These are phyloP conservation scores for Microvelia longipes DNA, from an alignment of 1,140 invertebrate genomes.

Conservation along the genomic window DNA sequence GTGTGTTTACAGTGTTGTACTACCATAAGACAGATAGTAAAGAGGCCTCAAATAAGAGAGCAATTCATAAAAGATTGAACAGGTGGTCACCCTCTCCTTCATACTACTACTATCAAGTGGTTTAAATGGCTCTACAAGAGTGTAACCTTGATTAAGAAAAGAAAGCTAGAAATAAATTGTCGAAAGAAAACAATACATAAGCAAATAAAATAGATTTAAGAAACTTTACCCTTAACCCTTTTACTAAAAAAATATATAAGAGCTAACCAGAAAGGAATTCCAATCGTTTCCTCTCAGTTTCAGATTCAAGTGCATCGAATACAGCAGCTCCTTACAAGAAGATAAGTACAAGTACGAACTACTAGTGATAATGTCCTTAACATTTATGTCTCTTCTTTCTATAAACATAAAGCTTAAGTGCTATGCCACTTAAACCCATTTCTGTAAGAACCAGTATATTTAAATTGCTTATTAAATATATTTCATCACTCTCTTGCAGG, in stretches of 20 bases:
- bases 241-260: neutral
- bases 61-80: too few relatives aligned
- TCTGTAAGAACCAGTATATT: slow-evolving; percentile 92
- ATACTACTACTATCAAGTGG: too few relatives aligned
- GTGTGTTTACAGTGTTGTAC: too few relatives aligned
- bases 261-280: slow-evolving; percentile 58
- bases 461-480: slow-evolving; percentile 61
- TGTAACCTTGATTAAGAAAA: neutral
- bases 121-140: too few relatives aligned
- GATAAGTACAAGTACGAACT: slow-evolving; percentile 97
- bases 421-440: too few relatives aligned
- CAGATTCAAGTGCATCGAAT: slow-evolving; percentile 93
- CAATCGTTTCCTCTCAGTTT: slow-evolving; percentile 75
- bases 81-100: too few relatives aligned
- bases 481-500: slow-evolving; percentile 72
- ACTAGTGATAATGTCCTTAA: slow-evolving; percentile 95
- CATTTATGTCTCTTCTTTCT: slow-evolving; percentile 96
- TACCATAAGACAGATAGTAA: too few relatives aligned
- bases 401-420: too few relatives aligned
- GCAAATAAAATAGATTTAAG: too few relatives aligned
- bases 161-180: neutral
- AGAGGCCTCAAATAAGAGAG: too few relatives aligned
- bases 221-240: too few relatives aligned
- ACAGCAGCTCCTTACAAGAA: slow-evolving; percentile 96
- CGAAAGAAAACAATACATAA: too few relatives aligned